Percentiles rank a stretch among this genome's conserved stretches.
Evolutionary conservation across 2,888 invertebrate species (phyloP).

Genomic region (Argyresthia albistria): DNA sequence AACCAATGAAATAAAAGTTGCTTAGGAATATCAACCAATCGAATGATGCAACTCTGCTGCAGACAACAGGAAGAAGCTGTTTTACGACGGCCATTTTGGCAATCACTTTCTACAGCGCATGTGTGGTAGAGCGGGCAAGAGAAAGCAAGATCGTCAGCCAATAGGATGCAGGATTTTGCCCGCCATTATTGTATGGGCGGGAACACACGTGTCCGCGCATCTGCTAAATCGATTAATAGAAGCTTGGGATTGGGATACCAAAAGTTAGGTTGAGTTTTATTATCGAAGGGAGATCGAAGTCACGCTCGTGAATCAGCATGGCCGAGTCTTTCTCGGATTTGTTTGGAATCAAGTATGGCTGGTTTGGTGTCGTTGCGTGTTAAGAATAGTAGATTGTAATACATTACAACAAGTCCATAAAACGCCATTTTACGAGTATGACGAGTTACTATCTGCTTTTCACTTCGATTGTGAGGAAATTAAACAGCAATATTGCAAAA

Average conservation of each 20-base stretch:
- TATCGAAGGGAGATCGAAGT: neutral
- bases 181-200: conserved; percentile 57
- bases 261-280: neutral
- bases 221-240: neutral
- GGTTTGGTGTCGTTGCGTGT: neutral
- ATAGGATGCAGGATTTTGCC: conserved; percentile 26
- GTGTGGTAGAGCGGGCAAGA: conserved; percentile 28
- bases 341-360: neutral
- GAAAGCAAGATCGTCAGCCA: conserved; percentile 35
- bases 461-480: no score
- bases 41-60: no score
- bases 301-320: neutral
- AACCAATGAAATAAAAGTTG: no score
- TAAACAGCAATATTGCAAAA: no score
- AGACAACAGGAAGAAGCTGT: neutral
- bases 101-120: conserved; percentile 25
- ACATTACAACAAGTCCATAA: no score
- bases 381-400: no score
- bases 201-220: conserved; percentile 17
- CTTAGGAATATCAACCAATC: no score
- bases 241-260: neutral
- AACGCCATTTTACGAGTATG: no score
- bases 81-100: conserved; percentile 8
- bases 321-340: neutral
- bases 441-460: no score